Evolutionary conservation across 2,888 invertebrate species (phyloP).

Genomic region (Chrysotoxum bicinctum): DNA sequence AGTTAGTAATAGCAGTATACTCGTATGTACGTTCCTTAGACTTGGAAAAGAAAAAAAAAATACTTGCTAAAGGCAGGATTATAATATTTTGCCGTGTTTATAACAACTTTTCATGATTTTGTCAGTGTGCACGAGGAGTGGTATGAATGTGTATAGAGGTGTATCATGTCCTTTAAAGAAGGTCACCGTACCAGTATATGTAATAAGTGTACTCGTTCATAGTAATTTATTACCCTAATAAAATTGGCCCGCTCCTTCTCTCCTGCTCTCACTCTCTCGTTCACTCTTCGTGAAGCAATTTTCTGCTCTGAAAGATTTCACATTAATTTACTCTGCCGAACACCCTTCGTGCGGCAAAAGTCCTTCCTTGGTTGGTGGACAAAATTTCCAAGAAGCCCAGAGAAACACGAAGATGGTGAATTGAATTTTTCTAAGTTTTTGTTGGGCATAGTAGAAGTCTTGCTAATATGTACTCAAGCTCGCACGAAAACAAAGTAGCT

Average conservation of each 20-base stretch:
- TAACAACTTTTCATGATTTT: constrained; percentile 20
- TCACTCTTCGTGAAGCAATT: constrained; percentile 55
- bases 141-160: background rate
- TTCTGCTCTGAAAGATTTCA: constrained; percentile 72
- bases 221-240: constrained; percentile 74
- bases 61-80: constrained; percentile 50
- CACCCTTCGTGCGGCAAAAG: constrained; percentile 6
- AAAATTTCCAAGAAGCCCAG: constrained; percentile 7
- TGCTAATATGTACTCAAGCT: background rate
- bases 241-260: constrained; percentile 56
- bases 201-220: constrained; percentile 74
- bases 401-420: background rate
- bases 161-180: constrained; percentile 63
- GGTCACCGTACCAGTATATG: constrained; percentile 51
- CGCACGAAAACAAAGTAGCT: background rate
- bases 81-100: constrained; percentile 58
- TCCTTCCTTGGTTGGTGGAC: constrained; percentile 1
- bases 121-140: background rate
- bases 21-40: background rate
- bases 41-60: constrained; percentile 27
- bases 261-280: background rate
- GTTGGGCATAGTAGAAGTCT: background rate
- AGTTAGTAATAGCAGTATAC: background rate
- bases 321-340: constrained; percentile 63
- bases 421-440: background rate